phyloP scores from a whole-genome alignment of 2,888 invertebrate genomes.

The Cistogaster globosa region DNA sequence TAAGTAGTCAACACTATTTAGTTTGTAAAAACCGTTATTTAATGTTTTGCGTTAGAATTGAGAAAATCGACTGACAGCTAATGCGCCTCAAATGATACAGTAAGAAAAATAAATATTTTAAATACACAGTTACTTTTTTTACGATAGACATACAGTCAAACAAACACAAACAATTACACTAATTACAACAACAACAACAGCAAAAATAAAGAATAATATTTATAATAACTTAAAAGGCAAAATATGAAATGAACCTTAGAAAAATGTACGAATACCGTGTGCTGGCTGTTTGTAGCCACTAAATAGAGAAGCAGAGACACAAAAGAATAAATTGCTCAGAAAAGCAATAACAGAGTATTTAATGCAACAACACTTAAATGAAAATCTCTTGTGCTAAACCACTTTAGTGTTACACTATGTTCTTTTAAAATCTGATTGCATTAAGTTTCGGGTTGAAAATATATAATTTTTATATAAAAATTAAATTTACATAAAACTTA shows the following conservation, averaged over 20 bases:
- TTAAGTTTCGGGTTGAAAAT: too few relatives aligned
- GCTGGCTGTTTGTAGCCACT: not conserved
- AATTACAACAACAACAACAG: constrained; percentile 37
- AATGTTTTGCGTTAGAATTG: constrained; percentile 74
- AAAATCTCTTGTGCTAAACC: too few relatives aligned
- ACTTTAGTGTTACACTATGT: too few relatives aligned
- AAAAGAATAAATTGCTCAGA: not conserved
- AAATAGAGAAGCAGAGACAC: not conserved
- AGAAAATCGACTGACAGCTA: constrained; percentile 77
- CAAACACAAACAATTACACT: constrained; percentile 20
- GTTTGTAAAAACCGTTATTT: constrained; percentile 43
- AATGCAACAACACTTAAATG: too few relatives aligned
- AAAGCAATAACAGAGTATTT: not conserved
- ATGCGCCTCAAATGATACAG: constrained; percentile 45
- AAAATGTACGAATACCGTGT: constrained; percentile 24
- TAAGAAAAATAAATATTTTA: constrained; percentile 48
- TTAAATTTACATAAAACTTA: too few relatives aligned
- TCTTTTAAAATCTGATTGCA: too few relatives aligned
- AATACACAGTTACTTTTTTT: constrained; percentile 45
- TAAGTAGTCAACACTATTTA: constrained; percentile 19
- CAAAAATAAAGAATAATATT: constrained; percentile 34
- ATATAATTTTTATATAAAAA: too few relatives aligned
- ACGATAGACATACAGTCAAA: not conserved
- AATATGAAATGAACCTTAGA: constrained; percentile 46
- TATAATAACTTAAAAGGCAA: constrained; percentile 56